Conservation (phyloP, 2,797 vertebrate species). For the Bryconaethiops microstoma region DNA sequence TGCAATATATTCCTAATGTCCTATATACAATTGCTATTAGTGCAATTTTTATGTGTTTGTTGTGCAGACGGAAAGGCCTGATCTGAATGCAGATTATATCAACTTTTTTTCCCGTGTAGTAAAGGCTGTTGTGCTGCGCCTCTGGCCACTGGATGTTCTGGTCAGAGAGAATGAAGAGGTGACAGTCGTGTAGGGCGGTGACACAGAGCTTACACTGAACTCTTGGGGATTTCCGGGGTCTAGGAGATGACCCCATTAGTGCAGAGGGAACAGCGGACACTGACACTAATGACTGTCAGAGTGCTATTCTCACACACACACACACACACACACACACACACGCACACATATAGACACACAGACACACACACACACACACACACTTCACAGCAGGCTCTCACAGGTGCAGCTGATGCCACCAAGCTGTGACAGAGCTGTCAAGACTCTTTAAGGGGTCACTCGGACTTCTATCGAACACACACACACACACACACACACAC, state of each 20-base stretch:
- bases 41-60: not conserved
- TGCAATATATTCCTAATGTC: too few relatives aligned
- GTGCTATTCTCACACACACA: conserved; percentile 30
- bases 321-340: conserved; percentile 24
- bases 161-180: conserved; percentile 6
- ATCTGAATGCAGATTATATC: not conserved
- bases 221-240: conserved; percentile 54
- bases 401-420: conserved; percentile 25
- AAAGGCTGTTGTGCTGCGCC: not conserved
- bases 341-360: too few relatives aligned
- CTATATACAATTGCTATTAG: too few relatives aligned
- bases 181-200: conserved; percentile 8
- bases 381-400: conserved; percentile 1
- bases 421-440: conserved; percentile 15
- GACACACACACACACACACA: not conserved
- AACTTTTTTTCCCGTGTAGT: too few relatives aligned
- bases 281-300: conserved; percentile 67
- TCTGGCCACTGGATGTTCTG: not conserved
- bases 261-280: conserved; percentile 59
- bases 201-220: conserved; percentile 35
- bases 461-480: not conserved
- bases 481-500: too few relatives aligned
- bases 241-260: conserved; percentile 60
- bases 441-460: not conserved
- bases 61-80: not conserved